A percentile compares a stretch with the other conserved stretches of the same genome.
Conservation (phyloP, 2,888 invertebrate species). For the Chirona hameri region DNA sequence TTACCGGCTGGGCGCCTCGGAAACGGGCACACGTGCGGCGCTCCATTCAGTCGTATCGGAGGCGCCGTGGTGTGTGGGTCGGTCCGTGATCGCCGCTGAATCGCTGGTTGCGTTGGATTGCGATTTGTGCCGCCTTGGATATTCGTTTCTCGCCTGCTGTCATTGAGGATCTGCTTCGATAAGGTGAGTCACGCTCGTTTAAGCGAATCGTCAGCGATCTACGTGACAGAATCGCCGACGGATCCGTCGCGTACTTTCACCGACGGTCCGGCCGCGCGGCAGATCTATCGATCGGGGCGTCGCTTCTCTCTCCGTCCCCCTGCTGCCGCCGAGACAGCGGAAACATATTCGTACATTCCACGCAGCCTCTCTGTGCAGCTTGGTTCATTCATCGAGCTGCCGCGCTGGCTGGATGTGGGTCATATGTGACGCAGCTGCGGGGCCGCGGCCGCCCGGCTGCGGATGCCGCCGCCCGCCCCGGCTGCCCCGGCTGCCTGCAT, state of each 20-base stretch:
- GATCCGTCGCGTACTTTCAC: neutral
- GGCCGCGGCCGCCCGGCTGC: neutral
- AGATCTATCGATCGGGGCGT: neutral
- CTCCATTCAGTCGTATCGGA: constrained; percentile 8
- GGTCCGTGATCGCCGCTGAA: neutral
- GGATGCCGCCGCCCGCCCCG: neutral
- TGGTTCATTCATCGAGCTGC: neutral
- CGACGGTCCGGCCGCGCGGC: neutral
- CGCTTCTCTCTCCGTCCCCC: neutral
- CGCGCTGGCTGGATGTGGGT: neutral
- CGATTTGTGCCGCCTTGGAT: constrained; percentile 1
- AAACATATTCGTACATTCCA: too few species aligned
- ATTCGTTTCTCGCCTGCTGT: neutral
- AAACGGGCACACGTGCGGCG: constrained; percentile 27
- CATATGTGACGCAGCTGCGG: neutral
- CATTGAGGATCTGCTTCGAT: neutral
- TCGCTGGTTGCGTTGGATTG: neutral
- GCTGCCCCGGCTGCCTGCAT: neutral
- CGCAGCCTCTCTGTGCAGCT: neutral
- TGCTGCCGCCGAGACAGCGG: too few species aligned
- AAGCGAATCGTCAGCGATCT: neutral
- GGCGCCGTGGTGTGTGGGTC: neutral
- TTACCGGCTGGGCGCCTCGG: neutral
- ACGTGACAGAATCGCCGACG: neutral
- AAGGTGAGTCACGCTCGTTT: neutral